Base-by-base conservation (phyloP, 1,140 invertebrate genomes). In the Scaptomyza montana region DNA sequence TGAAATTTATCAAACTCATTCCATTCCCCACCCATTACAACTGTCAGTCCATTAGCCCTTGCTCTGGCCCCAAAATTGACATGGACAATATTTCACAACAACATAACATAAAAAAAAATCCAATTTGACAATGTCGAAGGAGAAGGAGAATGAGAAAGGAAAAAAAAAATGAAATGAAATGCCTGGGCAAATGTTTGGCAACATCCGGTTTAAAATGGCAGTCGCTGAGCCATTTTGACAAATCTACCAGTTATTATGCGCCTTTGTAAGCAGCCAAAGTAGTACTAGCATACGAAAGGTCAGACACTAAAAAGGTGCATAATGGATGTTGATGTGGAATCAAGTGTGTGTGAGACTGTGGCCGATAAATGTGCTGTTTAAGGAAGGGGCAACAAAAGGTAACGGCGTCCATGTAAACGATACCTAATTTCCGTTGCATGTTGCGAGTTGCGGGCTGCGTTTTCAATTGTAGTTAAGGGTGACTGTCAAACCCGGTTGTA, bases 131-230 rank as follows among this genome's bases (percentile, higher is more conserved):
- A 25, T 25, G 21, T 25, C 28, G 3, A n/a, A 28, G 2, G 10
- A 6, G 19, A 4, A 9, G 7, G 9, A n/a, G 39, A 39, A 28
- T 10, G 13, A 56, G 12, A 50, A 8, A 5, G 2, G 25, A 13
- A 30, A 8, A 46, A 36, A 54, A n/a, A n/a, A n/a, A n/a, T n/a
- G n/a, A n/a, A 6, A 57, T 59, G 60, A 62, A 55, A 41, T 45
- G 59, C 70, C 59, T 54, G 78, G 30, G 70, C 67, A 76, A 86
- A 86, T 86, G 81, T 81, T 87, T 87, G 74, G 66, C 68, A 89
- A 77, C 84, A 79, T 87, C 82, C 82, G 82, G 82, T 79, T 89
- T 87, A 84, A 87, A 87, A 87, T 87, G 82, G 84, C 84, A 71
- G 69, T 57, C 69, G 75, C 72, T 55, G 65, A 87, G 84, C 53